These are phyloP conservation scores for Telmatherina bonti DNA, from an alignment of 2,797 vertebrate species.

Conservation along the genomic window DNA sequence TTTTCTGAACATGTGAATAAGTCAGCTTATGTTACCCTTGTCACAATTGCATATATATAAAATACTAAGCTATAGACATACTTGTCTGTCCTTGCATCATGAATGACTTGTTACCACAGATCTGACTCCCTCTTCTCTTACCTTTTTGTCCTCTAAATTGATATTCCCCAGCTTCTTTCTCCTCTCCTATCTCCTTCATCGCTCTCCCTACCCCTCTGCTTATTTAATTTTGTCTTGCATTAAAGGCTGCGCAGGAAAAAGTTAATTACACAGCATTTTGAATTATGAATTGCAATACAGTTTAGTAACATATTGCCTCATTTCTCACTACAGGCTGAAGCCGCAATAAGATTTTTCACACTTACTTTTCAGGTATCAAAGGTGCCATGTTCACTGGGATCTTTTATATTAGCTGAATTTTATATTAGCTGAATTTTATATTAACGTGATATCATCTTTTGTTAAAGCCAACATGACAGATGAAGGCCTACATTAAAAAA, in stretches of 20 bases:
- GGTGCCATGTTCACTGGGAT: constrained; percentile 46
- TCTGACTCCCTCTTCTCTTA: constrained; percentile 68
- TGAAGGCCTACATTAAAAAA: constrained; percentile 43
- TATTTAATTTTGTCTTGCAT: constrained; percentile 69
- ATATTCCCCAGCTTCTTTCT: constrained; percentile 23
- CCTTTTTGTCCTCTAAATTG: constrained; percentile 57
- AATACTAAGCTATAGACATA: too few species aligned
- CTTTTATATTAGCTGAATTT: constrained; percentile 52
- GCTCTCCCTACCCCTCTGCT: constrained; percentile 22
- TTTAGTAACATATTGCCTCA: constrained; percentile 64
- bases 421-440: too few species aligned
- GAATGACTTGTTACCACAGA: constrained; percentile 48
- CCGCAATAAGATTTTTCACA: constrained; percentile 44
- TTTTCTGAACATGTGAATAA: too few species aligned
- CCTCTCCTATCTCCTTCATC: not conserved
- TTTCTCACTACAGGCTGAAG: constrained; percentile 51
- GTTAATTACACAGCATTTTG: constrained; percentile 68
- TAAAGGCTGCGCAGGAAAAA: constrained; percentile 63
- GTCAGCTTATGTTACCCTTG: too few species aligned
- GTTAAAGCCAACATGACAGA: constrained; percentile 38
- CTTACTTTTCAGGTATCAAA: constrained; percentile 58
- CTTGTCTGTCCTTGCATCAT: not conserved
- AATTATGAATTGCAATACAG: constrained; percentile 67
- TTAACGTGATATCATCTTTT: constrained; percentile 64
- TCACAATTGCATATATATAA: too few species aligned